Evolutionary conservation across 92 coral and sea anemone genomes (phyloP), one percentile per base, ranked within the genome.

Genomic region (Heteractis magnifica): DNA sequence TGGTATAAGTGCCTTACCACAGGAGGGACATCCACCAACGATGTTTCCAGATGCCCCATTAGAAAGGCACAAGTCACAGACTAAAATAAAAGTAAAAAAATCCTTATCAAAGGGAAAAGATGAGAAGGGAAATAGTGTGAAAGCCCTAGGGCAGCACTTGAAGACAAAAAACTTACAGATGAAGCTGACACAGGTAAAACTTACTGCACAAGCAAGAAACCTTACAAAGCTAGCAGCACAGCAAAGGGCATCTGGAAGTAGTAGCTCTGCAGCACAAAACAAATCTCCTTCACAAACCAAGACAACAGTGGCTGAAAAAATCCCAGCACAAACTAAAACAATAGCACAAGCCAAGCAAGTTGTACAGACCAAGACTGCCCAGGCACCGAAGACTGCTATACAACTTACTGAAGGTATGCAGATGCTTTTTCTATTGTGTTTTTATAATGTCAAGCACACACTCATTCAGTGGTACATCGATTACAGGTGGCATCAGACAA

Each of bases 1-100:
- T 14, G 79, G 92, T 8, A 86, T 83, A 12, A 72, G 82, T 6
- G 59, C 91, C 78, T 71, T 85, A 81, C 86, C 92, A 55, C 80
- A 82, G 19, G 92, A 89, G 20, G 83, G 85, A 0, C 51, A 84
- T 51, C 90, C 90, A 13, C 94, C 96, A 44, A 65, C 90, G 11
- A 51, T 89, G 70, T 86, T 82, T 18, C 91, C 98, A 20, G 79
- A 88, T 50, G 75, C 56, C 65, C 75, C 87, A n/a, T 65, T 87
- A 51, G 90, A 89, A 58, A 94, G 84, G 76, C 81, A 90, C 51
- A 97, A 94, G 75, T 8, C 73, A 8, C 77, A 85, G 6, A 76
- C 89, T 3, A 92, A 94, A 68, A 84, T 87, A 44, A 90, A 91
- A 81, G 89, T 85, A 51, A 97, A 90, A 74, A 97, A 92, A 56